These are phyloP conservation scores for Chrysolina oricalcia DNA, from an alignment of 2,888 invertebrate species.

Conservation along the genomic window DNA sequence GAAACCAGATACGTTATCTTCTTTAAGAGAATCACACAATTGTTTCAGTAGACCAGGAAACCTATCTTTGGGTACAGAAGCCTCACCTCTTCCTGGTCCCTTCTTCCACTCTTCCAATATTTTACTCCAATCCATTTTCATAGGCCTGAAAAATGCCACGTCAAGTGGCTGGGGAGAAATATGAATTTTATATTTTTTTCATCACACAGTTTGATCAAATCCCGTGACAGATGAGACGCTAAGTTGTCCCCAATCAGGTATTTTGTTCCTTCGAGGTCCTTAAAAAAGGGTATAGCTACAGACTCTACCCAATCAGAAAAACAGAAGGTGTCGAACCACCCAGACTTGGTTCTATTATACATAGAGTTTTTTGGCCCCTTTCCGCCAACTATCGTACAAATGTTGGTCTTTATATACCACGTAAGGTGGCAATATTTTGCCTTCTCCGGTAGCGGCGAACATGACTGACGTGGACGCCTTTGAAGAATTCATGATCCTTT, in stretches of 20 bases:
- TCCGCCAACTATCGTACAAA: constrained; percentile 6
- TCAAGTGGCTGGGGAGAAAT: constrained; percentile 22
- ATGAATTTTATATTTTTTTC: neutral
- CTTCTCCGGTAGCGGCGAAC: neutral
- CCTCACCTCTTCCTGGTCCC: neutral
- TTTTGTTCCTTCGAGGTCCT: constrained; percentile 10
- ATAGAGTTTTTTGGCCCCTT: neutral
- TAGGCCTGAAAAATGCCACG: constrained; percentile 24
- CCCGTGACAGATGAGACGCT: neutral
- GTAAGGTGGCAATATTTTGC: constrained; percentile 1
- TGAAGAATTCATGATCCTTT: neutral
- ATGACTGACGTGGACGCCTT: constrained; percentile 1
- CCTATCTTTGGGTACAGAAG: constrained; percentile 1
- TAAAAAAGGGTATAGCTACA: constrained; percentile 16
- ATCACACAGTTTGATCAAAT: neutral
- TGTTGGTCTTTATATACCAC: constrained; percentile 15
- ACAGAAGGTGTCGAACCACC: constrained; percentile 12
- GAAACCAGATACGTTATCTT: neutral
- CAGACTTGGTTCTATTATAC: constrained; percentile 2
- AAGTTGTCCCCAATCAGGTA: constrained; percentile 12
- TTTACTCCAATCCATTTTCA: constrained; percentile 27
- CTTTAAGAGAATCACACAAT: neutral
- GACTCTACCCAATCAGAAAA: constrained; percentile 19
- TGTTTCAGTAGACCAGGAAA: constrained; percentile 1
- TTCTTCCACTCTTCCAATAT: constrained; percentile 30